Percentiles rank a stretch among this genome's conserved stretches.
Evolutionary conservation across 2,113 vertebrate genomes (phyloP).

Genomic region (Notechis scutatus): DNA sequence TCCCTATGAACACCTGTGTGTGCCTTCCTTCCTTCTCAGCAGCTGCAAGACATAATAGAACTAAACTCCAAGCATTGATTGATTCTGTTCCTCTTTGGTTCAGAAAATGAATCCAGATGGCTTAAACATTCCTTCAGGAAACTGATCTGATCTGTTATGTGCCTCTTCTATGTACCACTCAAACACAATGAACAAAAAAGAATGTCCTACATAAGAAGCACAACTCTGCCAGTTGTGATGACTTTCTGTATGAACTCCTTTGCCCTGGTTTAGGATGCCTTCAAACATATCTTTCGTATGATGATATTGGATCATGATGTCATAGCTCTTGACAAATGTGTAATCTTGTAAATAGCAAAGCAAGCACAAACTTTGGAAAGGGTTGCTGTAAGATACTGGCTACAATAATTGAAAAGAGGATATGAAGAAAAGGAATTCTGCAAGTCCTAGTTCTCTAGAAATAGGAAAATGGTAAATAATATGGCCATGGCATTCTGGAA

Average conservation of each 20-base stretch:
- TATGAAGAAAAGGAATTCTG: neutral
- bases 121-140: conserved; percentile 12
- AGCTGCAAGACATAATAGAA: conserved; percentile 25
- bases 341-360: neutral
- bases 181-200: neutral
- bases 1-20: conserved; percentile 10
- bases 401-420: neutral
- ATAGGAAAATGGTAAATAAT: neutral
- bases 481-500: neutral
- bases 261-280: neutral
- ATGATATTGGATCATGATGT: neutral
- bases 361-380: neutral
- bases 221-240: neutral
- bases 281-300: neutral
- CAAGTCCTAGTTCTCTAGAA: neutral
- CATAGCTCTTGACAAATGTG: neutral
- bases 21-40: conserved; percentile 14
- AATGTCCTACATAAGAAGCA: neutral
- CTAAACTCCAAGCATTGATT: conserved; percentile 20
- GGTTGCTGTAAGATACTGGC: neutral
- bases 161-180: neutral
- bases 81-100: conserved; percentile 8
- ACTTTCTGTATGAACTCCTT: neutral
- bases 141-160: conserved; percentile 11
- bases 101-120: conserved; percentile 31